Percentiles rank a stretch among this genome's conserved stretches.
phyloP scores from a whole-genome alignment of 2,888 invertebrate genomes.

The Chydorus sphaericus region DNA sequence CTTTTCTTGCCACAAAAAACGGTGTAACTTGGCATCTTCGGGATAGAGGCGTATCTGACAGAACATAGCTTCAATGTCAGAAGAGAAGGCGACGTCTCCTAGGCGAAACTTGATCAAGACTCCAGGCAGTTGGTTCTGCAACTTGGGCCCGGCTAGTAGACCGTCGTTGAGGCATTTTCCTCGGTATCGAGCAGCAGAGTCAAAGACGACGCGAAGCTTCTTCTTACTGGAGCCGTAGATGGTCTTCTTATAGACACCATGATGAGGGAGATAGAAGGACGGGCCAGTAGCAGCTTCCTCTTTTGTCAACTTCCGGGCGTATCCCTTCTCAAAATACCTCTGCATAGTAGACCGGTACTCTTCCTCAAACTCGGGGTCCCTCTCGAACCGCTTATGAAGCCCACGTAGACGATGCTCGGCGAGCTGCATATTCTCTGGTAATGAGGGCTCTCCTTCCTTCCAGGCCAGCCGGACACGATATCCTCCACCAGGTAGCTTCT shows the following conservation, averaged over 20 bases:
- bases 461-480: slow-evolving; percentile 18
- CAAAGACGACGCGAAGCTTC: slow-evolving; percentile 17
- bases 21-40: slow-evolving; percentile 9
- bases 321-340: slow-evolving; percentile 4
- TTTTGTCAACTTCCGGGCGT: background rate
- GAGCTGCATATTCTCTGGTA: background rate
- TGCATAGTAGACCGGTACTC: slow-evolving; percentile 3
- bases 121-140: background rate
- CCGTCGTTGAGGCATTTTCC: slow-evolving; percentile 9
- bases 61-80: slow-evolving; percentile 18
- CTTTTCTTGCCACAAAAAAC: slow-evolving; percentile 13
- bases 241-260: slow-evolving; percentile 12
- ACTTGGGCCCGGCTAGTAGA: slow-evolving; percentile 14
- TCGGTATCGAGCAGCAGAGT: slow-evolving; percentile 17
- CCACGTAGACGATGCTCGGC: slow-evolving; percentile 2
- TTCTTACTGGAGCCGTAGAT: slow-evolving; percentile 16
- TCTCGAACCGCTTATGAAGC: background rate
- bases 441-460: slow-evolving; percentile 11
- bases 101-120: slow-evolving; percentile 12
- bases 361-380: background rate
- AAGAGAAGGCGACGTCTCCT: slow-evolving; percentile 9
- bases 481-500: background rate
- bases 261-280: slow-evolving; percentile 16
- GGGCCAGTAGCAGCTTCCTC: background rate
- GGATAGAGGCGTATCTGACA: slow-evolving; percentile 11